phyloP scores from a whole-genome alignment of 2,797 vertebrate genomes.

The Onychomys arenicola region DNA sequence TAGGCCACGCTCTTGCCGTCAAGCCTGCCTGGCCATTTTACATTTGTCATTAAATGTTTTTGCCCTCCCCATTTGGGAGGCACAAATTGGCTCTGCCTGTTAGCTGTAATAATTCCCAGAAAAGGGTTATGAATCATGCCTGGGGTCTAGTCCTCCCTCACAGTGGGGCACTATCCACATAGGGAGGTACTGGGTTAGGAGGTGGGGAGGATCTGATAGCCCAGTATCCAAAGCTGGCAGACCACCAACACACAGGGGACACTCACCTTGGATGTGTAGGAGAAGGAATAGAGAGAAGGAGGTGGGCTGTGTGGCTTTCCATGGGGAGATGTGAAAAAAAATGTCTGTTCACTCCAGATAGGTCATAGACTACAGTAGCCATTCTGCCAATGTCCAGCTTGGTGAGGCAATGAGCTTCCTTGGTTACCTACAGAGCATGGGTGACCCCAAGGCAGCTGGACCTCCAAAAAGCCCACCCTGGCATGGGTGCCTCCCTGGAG shows the following conservation, averaged over 20 bases:
- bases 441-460: background rate
- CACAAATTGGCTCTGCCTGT: constrained; percentile 68
- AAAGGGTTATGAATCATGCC: constrained; percentile 75
- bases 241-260: background rate
- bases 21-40: constrained; percentile 50
- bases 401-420: background rate
- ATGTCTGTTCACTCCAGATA: background rate
- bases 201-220: no score
- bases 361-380: background rate
- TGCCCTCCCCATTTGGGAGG: constrained; percentile 62
- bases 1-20: constrained; percentile 62
- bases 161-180: accelerated
- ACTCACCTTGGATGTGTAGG: accelerated
- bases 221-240: background rate
- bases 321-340: background rate
- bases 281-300: background rate
- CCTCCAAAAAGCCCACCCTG: background rate
- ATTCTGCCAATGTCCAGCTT: background rate
- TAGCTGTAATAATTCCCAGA: constrained; percentile 70
- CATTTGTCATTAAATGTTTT: constrained; percentile 83
- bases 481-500: background rate
- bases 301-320: background rate
- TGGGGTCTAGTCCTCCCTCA: background rate
- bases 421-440: background rate
- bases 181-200: background rate